phyloP scores from a whole-genome alignment of 2,113 vertebrate genomes.

The Psittacus erithacus region DNA sequence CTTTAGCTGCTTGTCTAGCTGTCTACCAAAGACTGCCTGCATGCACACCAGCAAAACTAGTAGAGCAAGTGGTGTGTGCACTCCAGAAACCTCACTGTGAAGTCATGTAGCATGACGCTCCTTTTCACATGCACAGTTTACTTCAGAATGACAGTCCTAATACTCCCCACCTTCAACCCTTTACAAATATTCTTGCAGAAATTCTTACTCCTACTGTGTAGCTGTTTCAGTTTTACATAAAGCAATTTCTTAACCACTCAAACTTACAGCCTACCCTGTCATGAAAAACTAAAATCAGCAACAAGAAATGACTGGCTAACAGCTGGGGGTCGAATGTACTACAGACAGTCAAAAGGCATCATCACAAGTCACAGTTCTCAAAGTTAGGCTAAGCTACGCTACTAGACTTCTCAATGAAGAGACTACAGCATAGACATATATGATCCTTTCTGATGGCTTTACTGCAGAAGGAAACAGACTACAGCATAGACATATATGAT shows the following conservation, averaged over 20 bases:
- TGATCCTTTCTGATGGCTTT: background rate
- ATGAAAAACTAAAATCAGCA: background rate
- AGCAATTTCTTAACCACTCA: background rate
- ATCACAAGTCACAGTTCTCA: background rate
- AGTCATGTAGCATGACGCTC: fast-evolving
- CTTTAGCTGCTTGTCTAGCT: background rate
- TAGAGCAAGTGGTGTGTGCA: background rate
- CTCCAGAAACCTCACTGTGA: background rate
- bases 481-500: fast-evolving
- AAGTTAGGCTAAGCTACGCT: background rate
- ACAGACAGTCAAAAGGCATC: background rate
- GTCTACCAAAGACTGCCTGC: background rate
- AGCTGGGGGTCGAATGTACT: background rate
- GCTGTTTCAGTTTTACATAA: background rate
- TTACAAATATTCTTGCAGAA: background rate
- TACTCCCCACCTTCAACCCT: background rate
- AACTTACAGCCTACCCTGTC: background rate
- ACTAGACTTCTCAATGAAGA: background rate
- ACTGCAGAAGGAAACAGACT: background rate
- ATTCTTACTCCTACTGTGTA: background rate
- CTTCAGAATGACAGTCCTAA: background rate
- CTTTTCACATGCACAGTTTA: background rate
- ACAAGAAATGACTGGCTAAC: background rate
- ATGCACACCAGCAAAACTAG: background rate
- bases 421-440: background rate